A percentile compares a stretch with the other conserved stretches of the same genome.
Evolutionary conservation across 2,888 invertebrate genomes (phyloP).

Genomic region (Ethmia dodecea): DNA sequence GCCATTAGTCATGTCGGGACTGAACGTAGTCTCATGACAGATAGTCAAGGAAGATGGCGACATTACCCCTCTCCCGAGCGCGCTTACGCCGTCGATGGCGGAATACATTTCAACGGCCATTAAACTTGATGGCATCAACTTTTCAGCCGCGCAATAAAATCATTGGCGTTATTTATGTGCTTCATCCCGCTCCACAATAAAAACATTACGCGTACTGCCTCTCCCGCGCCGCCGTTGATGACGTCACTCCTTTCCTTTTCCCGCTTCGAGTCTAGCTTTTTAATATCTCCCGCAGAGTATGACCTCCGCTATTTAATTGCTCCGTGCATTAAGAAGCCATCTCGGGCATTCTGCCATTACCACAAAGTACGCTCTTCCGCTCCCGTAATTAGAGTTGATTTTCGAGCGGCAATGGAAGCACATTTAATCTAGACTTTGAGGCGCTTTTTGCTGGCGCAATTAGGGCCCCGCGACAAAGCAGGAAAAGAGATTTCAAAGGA

Average conservation of each 20-base stretch:
- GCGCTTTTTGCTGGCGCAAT: conserved; percentile 57
- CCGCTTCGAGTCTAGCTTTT: not conserved
- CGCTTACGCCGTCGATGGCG: conserved; percentile 13
- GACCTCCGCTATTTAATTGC: conserved; percentile 53
- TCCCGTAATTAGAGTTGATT: conserved; percentile 23
- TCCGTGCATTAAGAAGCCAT: conserved; percentile 36
- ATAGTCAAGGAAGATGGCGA: no score
- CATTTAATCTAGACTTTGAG: conserved; percentile 56
- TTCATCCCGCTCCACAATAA: not conserved
- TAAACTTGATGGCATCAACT: conserved; percentile 53
- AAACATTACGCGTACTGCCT: not conserved
- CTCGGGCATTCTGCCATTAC: conserved; percentile 16
- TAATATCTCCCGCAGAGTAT: conserved; percentile 28
- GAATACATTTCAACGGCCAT: conserved; percentile 46
- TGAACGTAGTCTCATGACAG: no score
- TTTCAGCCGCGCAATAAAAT: conserved; percentile 49
- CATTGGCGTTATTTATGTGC: conserved; percentile 35
- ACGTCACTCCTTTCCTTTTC: no score
- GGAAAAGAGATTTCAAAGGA: conserved; percentile 50
- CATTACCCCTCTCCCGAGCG: no score
- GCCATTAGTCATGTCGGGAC: no score
- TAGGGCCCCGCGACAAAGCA: conserved; percentile 49
- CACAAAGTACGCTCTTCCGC: conserved; percentile 21
- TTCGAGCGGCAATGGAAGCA: conserved; percentile 22
- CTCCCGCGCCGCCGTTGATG: no score